phyloP scores from a whole-genome alignment of 2,888 invertebrate species.

The Cistogaster globosa region DNA sequence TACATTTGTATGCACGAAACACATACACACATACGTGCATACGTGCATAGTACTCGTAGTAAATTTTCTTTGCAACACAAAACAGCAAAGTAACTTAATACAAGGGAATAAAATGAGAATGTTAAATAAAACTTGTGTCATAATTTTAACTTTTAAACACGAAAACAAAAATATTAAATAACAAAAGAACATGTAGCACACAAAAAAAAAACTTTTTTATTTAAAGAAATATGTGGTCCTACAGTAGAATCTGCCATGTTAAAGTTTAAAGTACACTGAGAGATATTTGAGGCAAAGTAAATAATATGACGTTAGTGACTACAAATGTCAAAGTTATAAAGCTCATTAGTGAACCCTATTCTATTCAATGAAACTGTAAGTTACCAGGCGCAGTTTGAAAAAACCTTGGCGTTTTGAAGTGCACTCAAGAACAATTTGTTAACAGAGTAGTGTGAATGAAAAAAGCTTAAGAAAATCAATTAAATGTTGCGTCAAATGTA shows the following conservation, averaged over 20 bases:
- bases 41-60: background rate
- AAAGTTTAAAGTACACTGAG: slow-evolving; percentile 2
- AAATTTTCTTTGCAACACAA: slow-evolving; percentile 8
- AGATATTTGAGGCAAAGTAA: background rate
- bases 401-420: no score
- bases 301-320: no score
- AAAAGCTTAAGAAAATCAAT: no score
- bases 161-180: slow-evolving; percentile 12
- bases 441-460: no score
- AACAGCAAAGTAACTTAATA: slow-evolving; percentile 27
- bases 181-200: slow-evolving; percentile 28
- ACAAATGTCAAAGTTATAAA: no score
- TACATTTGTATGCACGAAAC: background rate
- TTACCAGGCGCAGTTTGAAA: no score
- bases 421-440: no score
- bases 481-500: no score
- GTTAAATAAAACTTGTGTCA: slow-evolving; percentile 54
- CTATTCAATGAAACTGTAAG: no score
- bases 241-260: slow-evolving; percentile 48
- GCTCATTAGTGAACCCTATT: no score
- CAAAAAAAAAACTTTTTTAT: slow-evolving; percentile 21
- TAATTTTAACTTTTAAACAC: slow-evolving; percentile 68
- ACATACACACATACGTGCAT: no score
- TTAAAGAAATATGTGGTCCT: slow-evolving; percentile 43
- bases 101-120: slow-evolving; percentile 39